Evolutionary conservation across 2,113 vertebrate species (phyloP), one percentile per base, ranked within the genome.

Genomic region (Phocoena sinus): DNA sequence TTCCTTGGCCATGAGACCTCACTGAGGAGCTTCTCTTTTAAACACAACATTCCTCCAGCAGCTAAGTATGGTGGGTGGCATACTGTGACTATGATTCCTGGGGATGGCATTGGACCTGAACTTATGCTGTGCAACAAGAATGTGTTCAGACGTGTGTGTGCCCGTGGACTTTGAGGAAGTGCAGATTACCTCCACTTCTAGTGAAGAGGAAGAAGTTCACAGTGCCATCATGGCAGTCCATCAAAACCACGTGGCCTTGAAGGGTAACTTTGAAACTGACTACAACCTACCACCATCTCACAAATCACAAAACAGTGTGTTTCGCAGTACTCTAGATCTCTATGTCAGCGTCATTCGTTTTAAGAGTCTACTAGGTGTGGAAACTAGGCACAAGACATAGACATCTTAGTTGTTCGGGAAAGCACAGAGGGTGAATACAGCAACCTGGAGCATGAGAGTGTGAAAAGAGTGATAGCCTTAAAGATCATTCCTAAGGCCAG

Each of bases 341-440:
- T 99, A 98, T n/a, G 99, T 99, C 93, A 99, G 98, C 9, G 96
- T 99, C 28, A 98, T 99, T 98, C 99, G 99, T 98, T 99, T 99
- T 97, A 98, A 99, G 98, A 99, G 98, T 56, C 98, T 99, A 62
- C 99, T 99, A 0, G 98, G 99, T 0, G 98, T 99, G 80, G 98
- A 99, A 96, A 99, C 99, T 25, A 98, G 98, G 23, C 99, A 99
- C 97, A 98, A 98, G 94, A 99, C 90, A 96, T 99, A 13, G 99
- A 99, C 98, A 99, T 99, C 98, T 96, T 99, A 65, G 99, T 99
- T 71, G 98, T 99, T 97, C 94, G 98, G 94, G 99, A 99, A 97
- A 99, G 99, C 98, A 99, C 99, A 0, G 99, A 99, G 98, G 99
- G 99, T 9, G 99, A 99, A 92, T 99, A 99, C 98, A 99, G 99